These are phyloP conservation scores for Hypotaenidia philippensis DNA, from an alignment of 2,797 vertebrate genomes.

Conservation along the genomic window DNA sequence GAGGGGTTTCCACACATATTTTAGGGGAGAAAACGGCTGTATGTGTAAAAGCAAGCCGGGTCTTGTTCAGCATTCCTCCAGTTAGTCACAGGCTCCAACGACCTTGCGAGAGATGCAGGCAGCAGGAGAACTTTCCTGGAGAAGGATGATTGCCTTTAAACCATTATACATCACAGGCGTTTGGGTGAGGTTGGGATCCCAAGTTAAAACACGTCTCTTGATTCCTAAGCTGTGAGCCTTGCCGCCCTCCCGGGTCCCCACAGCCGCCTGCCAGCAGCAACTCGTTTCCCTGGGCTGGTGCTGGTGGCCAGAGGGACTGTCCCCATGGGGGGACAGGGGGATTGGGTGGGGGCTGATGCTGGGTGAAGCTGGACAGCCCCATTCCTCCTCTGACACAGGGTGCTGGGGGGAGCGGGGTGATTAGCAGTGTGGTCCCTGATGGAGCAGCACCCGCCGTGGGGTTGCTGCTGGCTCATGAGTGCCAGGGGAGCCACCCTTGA, in stretches of 20 bases:
- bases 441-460: background rate
- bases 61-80: constrained; percentile 80
- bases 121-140: constrained; percentile 66
- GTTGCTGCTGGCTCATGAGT: background rate
- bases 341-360: background rate
- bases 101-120: constrained; percentile 67
- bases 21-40: constrained; percentile 65
- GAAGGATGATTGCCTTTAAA: constrained; percentile 49
- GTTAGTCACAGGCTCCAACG: constrained; percentile 78
- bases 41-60: constrained; percentile 45
- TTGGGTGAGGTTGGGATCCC: constrained; percentile 74
- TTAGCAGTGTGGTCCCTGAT: accelerated
- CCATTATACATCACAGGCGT: constrained; percentile 24
- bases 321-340: accelerated
- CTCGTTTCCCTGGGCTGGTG: background rate
- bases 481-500: background rate
- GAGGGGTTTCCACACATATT: constrained; percentile 57
- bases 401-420: background rate
- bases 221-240: constrained; percentile 57
- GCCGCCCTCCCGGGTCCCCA: background rate
- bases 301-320: background rate
- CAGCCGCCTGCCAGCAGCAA: background rate
- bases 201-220: constrained; percentile 74
- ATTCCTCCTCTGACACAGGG: accelerated
- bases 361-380: background rate